Base-by-base conservation (phyloP, 2,797 vertebrate genomes). In the Rachycentron canadum region DNA sequence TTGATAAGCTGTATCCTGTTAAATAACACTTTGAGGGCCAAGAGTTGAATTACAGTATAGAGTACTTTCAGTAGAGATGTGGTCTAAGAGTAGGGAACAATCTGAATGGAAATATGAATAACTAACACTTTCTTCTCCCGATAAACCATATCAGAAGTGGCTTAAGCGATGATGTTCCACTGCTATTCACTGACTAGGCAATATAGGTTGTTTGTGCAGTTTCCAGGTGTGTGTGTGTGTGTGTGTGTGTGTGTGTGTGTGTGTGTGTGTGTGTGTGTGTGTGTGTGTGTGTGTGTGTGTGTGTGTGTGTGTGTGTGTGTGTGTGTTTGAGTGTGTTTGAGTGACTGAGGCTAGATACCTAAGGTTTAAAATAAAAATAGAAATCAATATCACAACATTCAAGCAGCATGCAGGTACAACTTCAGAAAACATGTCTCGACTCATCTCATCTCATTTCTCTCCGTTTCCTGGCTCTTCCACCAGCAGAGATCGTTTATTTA, bases 341-440 rank as follows among this genome's bases (percentile, higher is more conserved):
- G 50, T 34, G 45, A 59, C 43, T 60, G 23, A 12, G 36, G 63
- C 14, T 53, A 6, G 19, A 57, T 23, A 2, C 16, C 49, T 65
- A 0, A 14, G 32, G 6, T 14, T 64, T 12, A 0, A 17, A 14
- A 56, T 11, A 21, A 49, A 65, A 67, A 64, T 16, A 34, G 14
- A 53, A 79, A 78, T 71, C 66, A 63, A 79, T 71, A 63, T 69
- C 43, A 71, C 58, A 81, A 63, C 1, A 65, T 55, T 73, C 28
- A 74, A 62, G 67, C 34, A 61, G 36, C 2, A 17, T 41, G 61
- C 34, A 36, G 41, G 19, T 67, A 40, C 41, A 45, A 36, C 62
- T 68, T 30, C 5, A 45, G 45, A 59, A 79, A 83, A 75, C 55
- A 30, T 12, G 36, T 19, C 55, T 50, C 19, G 53, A 71, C 41